Conservation (phyloP, 30 jellyfish, hydroid and myxozoan genomes). For the Aurelia coerulea region DNA sequence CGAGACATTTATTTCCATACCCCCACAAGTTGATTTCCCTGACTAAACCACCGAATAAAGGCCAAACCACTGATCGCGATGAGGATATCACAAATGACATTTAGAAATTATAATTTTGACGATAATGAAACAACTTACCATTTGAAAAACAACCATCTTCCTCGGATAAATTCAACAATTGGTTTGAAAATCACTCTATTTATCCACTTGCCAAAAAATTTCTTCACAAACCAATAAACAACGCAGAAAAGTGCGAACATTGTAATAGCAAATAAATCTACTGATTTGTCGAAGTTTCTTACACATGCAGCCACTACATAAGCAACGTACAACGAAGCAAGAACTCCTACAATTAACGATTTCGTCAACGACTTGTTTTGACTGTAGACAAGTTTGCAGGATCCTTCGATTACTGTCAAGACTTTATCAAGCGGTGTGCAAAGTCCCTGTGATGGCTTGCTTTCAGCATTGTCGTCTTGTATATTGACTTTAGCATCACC, state of each 20-base stretch:
- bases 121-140: constrained; percentile 66
- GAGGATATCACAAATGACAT: too few species aligned
- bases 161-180: constrained; percentile 17
- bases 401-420: constrained; percentile 9
- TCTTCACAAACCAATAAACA: constrained; percentile 82
- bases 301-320: constrained; percentile 74
- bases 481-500: too few species aligned
- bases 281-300: constrained; percentile 70
- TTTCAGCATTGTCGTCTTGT: too few species aligned
- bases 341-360: constrained; percentile 7
- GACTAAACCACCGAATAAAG: too few species aligned
- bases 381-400: constrained; percentile 23
- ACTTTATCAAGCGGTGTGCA: too few species aligned
- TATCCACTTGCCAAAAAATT: constrained; percentile 70
- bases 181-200: constrained; percentile 57
- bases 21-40: too few species aligned
- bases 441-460: too few species aligned
- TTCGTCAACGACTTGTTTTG: constrained; percentile 21
- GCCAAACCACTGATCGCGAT: too few species aligned
- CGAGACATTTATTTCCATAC: too few species aligned
- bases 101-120: too few species aligned
- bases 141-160: constrained; percentile 61
- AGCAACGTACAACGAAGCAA: constrained; percentile 51
- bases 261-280: constrained; percentile 74
- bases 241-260: constrained; percentile 83